Conservation (phyloP, 2,888 invertebrate genomes). For the Ectemnius cavifrons region DNA sequence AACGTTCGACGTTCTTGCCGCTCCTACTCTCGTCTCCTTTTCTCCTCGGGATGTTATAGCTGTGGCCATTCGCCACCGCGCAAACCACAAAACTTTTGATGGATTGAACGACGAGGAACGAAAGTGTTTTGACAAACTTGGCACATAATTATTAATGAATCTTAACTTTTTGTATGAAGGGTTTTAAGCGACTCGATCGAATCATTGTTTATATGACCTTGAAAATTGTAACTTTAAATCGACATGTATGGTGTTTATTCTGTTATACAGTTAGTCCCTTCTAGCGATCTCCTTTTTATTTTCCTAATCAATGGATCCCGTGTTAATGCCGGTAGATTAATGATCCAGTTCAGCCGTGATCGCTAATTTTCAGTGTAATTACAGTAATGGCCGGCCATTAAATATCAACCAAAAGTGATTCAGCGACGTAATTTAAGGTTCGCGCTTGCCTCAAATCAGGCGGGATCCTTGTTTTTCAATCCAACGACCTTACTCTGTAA, state of each 20-base stretch:
- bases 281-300: background rate
- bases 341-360: background rate
- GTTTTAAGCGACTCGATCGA: too few species aligned
- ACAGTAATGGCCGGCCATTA: slow-evolving; percentile 2
- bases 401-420: background rate
- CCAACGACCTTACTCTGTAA: too few species aligned
- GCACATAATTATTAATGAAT: too few species aligned
- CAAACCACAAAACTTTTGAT: slow-evolving; percentile 30
- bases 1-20: slow-evolving; percentile 47
- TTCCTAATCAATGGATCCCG: slow-evolving; percentile 5
- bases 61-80: slow-evolving; percentile 55
- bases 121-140: too few species aligned
- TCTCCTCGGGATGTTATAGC: slow-evolving; percentile 33
- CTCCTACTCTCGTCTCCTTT: slow-evolving; percentile 27
- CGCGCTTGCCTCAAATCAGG: background rate
- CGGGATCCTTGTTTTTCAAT: background rate
- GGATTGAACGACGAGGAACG: too few species aligned
- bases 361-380: slow-evolving; percentile 3
- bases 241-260: background rate
- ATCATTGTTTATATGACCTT: too few species aligned
- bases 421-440: background rate
- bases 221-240: too few species aligned
- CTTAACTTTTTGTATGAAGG: too few species aligned
- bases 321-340: slow-evolving; percentile 4
- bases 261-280: background rate